phyloP scores from a whole-genome alignment of 2,113 vertebrate genomes.

The Myotis brandtii region DNA sequence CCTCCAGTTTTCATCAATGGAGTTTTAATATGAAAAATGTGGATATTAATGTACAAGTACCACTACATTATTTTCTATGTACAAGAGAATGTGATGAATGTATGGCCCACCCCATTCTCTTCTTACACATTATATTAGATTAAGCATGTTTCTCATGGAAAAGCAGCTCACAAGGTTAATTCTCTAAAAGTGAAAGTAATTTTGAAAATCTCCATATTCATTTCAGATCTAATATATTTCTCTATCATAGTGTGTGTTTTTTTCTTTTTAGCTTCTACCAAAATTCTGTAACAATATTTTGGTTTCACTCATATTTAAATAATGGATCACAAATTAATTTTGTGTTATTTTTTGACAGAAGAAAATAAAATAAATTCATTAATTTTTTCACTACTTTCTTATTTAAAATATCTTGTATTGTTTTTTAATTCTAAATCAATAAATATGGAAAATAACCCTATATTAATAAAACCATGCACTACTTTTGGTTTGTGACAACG shows the following conservation, averaged over 20 bases:
- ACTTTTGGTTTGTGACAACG: neutral
- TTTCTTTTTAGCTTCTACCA: slow-evolving; percentile 4
- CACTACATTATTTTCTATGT: neutral
- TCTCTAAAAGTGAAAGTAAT: neutral
- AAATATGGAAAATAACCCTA: neutral
- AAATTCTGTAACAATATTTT: neutral
- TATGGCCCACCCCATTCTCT: neutral
- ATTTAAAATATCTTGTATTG: neutral
- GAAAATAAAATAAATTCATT: neutral
- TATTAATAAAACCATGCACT: neutral
- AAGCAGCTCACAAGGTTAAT: neutral
- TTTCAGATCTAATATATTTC: slow-evolving; percentile 8
- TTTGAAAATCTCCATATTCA: neutral
- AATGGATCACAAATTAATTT: neutral
- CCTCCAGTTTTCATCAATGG: neutral
- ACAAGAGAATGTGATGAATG: neutral
- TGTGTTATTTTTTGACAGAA: neutral
- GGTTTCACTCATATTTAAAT: neutral
- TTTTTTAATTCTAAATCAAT: neutral
- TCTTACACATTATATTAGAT: neutral
- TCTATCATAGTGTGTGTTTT: neutral
- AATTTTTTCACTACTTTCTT: neutral
- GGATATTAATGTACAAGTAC: neutral
- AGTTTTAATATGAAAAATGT: slow-evolving; percentile 8
- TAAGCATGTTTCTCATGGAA: neutral